phyloP scores from a whole-genome alignment of 2,888 invertebrate genomes.

The Halictus quadricinctus region DNA sequence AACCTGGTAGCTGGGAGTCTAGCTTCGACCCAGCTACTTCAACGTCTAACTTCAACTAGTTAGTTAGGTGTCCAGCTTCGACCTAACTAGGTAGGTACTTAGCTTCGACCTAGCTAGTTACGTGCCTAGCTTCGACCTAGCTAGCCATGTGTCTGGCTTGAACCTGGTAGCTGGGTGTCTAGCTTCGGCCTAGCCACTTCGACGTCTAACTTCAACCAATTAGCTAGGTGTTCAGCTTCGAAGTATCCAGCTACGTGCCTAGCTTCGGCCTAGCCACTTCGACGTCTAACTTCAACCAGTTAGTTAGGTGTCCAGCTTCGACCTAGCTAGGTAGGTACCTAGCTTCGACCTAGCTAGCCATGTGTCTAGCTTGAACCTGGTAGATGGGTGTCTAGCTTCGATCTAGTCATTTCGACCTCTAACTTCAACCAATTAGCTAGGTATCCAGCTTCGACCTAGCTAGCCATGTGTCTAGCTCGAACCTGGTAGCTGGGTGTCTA shows the following conservation, averaged over 20 bases:
- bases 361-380: not conserved
- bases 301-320: not conserved
- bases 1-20: not conserved
- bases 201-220: not conserved
- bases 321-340: not conserved
- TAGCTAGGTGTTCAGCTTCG: not conserved
- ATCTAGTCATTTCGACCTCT: not conserved
- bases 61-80: not conserved
- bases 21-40: not conserved
- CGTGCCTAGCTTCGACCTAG: not conserved
- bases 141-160: not conserved
- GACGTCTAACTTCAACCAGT: not conserved
- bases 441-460: not conserved
- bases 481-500: not conserved
- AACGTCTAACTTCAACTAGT: not conserved
- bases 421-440: not conserved
- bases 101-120: not conserved
- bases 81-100: too few relatives aligned
- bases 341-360: constrained; percentile 2
- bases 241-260: not conserved
- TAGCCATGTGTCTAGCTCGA: not conserved
- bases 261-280: not conserved
- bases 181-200: not conserved
- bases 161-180: not conserved
- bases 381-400: not conserved